Evolutionary conservation across 2,888 invertebrate genomes (phyloP), one percentile per base, ranked within the genome.

Genomic region (Erebia palarica): DNA sequence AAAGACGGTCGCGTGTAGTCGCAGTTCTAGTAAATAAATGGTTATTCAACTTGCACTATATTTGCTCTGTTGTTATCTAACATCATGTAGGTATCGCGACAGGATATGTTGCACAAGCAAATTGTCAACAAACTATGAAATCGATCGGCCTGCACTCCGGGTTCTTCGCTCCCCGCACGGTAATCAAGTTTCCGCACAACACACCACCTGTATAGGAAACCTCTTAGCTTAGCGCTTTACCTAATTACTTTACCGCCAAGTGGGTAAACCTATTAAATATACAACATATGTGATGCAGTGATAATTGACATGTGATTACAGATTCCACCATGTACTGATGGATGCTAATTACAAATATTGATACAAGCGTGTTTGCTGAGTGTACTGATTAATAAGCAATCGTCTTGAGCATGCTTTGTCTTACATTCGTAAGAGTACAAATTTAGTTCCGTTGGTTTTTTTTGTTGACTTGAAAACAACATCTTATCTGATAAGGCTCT

Each of bases 201-300:
- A 73, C 60, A 71, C 69, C 64, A 68, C 61, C 58, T 61, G 16
- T 74, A 60, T 67, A 63, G 71, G 73, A 71, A 75, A 71, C 69
- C 71, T 73, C 74, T 71, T 71, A 73, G 67, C 73, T 65, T 60
- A 69, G 68, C 65, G 69, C 67, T 78, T 75, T 79, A 81, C 80
- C 80, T 87, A 87, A 87, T 88, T 88, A 86, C 82, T 85, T 85
- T 82, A 85, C 80, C 81, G 84, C 81, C 81, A 83, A 85, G 83
- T 83, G 79, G 79, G 82, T 83, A 82, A 83, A 83, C 84, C 84
- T 82, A 86, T 86, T 87, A 84, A 83, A 83, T 81, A 83, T 86
- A 87, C 86, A 86, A 85, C 84, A 81, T 84, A 78, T 79, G 81
- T 81, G 79, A 82, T 84, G 84, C 85, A 80, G 79, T 82, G 86